Evolutionary conservation across 1,140 invertebrate genomes (phyloP), one percentile per base, ranked within the genome.

Genomic region (Zaprionus kolodkinae): DNA sequence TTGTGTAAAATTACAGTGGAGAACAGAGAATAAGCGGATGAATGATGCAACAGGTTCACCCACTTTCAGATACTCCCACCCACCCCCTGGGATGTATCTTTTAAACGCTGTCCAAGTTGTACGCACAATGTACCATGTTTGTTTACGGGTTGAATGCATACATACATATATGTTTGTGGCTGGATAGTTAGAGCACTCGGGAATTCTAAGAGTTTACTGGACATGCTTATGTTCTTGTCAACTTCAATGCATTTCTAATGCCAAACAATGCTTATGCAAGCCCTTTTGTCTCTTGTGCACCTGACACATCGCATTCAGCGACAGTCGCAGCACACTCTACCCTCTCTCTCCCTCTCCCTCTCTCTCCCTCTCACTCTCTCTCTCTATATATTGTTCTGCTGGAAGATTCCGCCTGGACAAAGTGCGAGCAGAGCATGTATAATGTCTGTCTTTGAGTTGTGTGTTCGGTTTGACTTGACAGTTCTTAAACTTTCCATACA

Each of bases 221-320:
- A 57, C 63, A 66, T 66, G 63, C 38, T 21, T 2, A 45, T 66
- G 52, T 66, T 56, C 52, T 57, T 56, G 36, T 48, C 63, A 33
- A 66, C 15, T 66, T 21, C 63, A 56, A 66, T 66, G 63, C 63
- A 66, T 56, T 56, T 56, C 15, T 66, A 66, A 66, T 56, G 52
- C 15, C 25, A 66, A 27, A 56, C 63, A 66, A 66, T 66, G 63
- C 54, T 43, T 40, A 55, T 43, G 54, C 25, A 35, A 36, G 13
- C 12, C 55, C n/a, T 36, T 57, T 57, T 17, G 45, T 50, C 45
- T 7, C 27, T 6, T 5, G 11, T 50, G 21, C 45, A 50, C 45
- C 17, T 50, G 45, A 50, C 45, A 50, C 17, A 50, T 45, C n/a
- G 40, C 40, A 45, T 15, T 45, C 45, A 50, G 45, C 45, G 45